A percentile compares a stretch with the other conserved stretches of the same genome.
Evolutionary conservation across 2,888 invertebrate species (phyloP).

Genomic region (Drosophila nigritarsus): DNA sequence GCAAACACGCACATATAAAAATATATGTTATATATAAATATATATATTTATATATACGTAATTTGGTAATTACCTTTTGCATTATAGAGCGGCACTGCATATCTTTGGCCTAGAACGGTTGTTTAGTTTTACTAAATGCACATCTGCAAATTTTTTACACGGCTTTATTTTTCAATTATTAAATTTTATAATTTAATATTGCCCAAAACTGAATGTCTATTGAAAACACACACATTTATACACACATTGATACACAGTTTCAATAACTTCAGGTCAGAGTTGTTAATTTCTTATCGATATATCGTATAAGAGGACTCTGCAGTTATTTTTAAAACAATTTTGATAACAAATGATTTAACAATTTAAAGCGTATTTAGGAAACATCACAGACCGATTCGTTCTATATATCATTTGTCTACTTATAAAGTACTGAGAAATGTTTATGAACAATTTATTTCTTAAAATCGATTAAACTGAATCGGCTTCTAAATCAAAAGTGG

Average conservation of each 20-base stretch:
- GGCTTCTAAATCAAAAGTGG: neutral
- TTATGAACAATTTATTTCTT: neutral
- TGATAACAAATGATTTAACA: neutral
- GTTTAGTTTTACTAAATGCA: constrained; percentile 41
- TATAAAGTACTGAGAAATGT: neutral
- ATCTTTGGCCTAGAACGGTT: constrained; percentile 33
- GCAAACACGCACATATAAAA: constrained; percentile 8
- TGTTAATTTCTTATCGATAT: constrained; percentile 12
- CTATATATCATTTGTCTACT: neutral
- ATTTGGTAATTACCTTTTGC: constrained; percentile 42
- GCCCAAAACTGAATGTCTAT: constrained; percentile 60
- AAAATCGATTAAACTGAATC: neutral
- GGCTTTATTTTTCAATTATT: constrained; percentile 25
- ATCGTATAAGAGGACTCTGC: neutral
- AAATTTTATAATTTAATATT: constrained; percentile 52
- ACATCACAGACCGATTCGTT: neutral
- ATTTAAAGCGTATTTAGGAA: neutral
- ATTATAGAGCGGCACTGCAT: constrained; percentile 46
- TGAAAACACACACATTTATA: constrained; percentile 48
- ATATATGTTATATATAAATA: neutral
- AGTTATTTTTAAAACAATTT: neutral
- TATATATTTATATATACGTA: constrained; percentile 12
- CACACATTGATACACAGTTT: constrained; percentile 23
- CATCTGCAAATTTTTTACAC: constrained; percentile 57
- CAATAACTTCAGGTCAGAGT: constrained; percentile 9